These are phyloP conservation scores for Eulemur mongoz DNA, from an alignment of 2,797 vertebrate genomes.

Conservation along the genomic window DNA sequence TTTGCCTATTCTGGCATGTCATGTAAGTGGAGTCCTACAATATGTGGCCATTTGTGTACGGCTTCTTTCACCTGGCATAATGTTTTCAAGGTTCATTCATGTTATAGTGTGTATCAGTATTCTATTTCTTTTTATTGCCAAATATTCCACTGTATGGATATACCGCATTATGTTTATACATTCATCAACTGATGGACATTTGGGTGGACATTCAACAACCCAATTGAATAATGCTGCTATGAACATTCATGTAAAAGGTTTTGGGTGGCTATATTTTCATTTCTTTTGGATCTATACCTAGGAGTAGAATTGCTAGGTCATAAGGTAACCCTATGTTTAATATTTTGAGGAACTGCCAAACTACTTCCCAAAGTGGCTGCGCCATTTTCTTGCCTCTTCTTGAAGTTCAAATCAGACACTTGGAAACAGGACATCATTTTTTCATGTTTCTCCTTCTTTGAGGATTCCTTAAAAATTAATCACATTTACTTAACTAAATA, in stretches of 20 bases:
- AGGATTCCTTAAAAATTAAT: constrained; percentile 1
- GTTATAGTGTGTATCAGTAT: not conserved
- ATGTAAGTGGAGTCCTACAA: not conserved
- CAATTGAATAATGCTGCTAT: not conserved
- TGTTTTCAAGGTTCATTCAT: not conserved
- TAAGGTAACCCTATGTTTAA: not conserved
- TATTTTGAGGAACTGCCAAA: not conserved
- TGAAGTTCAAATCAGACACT: not conserved
- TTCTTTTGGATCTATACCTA: not conserved
- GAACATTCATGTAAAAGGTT: not conserved
- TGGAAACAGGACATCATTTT: not conserved
- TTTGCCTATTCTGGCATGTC: not conserved
- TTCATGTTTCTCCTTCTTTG: not conserved
- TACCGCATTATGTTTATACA: not conserved
- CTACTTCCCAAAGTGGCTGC: not conserved
- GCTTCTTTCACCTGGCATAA: not conserved
- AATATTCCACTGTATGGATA: not conserved
- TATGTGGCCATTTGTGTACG: not conserved
- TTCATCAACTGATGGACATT: not conserved
- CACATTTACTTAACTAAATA: not conserved
- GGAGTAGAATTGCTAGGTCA: not conserved
- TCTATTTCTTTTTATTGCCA: not conserved
- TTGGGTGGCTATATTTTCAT: not conserved
- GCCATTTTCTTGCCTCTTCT: not conserved
- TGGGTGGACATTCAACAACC: not conserved